These are phyloP conservation scores for Nipponacmea schrenckii DNA, from an alignment of 2,888 invertebrate genomes.

Conservation along the genomic window DNA sequence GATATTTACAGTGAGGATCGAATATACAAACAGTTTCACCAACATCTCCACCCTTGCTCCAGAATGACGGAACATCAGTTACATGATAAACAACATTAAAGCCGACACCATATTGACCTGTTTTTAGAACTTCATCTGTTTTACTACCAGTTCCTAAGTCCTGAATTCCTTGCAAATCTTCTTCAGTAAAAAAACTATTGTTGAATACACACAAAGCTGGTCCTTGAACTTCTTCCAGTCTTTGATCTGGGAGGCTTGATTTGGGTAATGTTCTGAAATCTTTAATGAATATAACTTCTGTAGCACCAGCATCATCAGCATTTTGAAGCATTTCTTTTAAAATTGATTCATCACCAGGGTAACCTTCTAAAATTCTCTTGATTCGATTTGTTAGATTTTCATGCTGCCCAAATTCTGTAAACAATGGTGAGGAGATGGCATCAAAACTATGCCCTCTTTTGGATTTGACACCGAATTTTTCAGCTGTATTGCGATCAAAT, in stretches of 20 bases:
- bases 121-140: slow-evolving; percentile 55
- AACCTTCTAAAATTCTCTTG: slow-evolving; percentile 53
- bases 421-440: slow-evolving; percentile 11
- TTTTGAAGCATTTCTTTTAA: slow-evolving; percentile 63
- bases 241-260: slow-evolving; percentile 19
- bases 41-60: slow-evolving; percentile 42
- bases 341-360: slow-evolving; percentile 56
- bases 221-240: slow-evolving; percentile 55
- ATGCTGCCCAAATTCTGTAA: slow-evolving; percentile 58
- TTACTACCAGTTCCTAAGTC: slow-evolving; percentile 62
- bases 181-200: slow-evolving; percentile 55
- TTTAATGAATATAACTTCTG: slow-evolving; percentile 58
- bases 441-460: slow-evolving; percentile 24
- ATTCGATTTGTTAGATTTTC: slow-evolving; percentile 57
- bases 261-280: slow-evolving; percentile 43
- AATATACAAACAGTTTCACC: slow-evolving; percentile 43
- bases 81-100: slow-evolving; percentile 65
- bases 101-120: slow-evolving; percentile 65
- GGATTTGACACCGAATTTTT: slow-evolving; percentile 36
- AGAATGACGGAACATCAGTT: slow-evolving; percentile 63
- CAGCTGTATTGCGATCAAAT: slow-evolving; percentile 42
- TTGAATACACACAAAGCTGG: slow-evolving; percentile 64
- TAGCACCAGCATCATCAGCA: slow-evolving; percentile 60
- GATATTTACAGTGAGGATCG: slow-evolving; percentile 49
- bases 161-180: slow-evolving; percentile 60